A percentile compares a stretch with the other conserved stretches of the same genome.
phyloP scores from a whole-genome alignment of 2,888 invertebrate genomes.

The Troides helena region DNA sequence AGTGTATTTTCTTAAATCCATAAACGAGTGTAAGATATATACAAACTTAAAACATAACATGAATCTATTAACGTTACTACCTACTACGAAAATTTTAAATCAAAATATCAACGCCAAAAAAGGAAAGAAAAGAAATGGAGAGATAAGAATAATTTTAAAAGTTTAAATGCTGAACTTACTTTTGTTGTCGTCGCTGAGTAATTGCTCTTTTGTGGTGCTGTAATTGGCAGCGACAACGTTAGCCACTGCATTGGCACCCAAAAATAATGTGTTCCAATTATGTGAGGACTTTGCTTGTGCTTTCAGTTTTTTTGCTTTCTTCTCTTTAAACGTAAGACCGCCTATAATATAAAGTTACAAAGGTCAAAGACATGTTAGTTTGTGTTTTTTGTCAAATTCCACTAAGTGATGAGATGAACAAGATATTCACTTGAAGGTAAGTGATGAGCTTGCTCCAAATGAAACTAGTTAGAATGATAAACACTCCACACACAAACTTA shows the following conservation, averaged over 20 bases:
- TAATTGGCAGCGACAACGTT: slow-evolving; percentile 93
- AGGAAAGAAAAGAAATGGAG: neutral
- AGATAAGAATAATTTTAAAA: neutral
- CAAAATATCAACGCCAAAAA: neutral
- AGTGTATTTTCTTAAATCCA: too few relatives aligned
- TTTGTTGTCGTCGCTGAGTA: slow-evolving; percentile 73
- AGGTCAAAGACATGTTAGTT: too few relatives aligned
- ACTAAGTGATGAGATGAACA: too few relatives aligned
- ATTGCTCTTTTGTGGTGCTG: slow-evolving; percentile 90
- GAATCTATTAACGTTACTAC: too few relatives aligned
- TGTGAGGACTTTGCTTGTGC: slow-evolving; percentile 87
- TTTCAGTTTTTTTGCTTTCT: slow-evolving; percentile 89
- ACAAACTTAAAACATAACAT: too few relatives aligned
- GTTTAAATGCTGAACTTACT: slow-evolving; percentile 50
- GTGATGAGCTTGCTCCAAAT: too few relatives aligned
- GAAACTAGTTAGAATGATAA: too few relatives aligned
- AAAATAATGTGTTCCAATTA: slow-evolving; percentile 98
- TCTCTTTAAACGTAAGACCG: slow-evolving; percentile 88
- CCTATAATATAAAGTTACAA: slow-evolving; percentile 60
- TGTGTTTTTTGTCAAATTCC: too few relatives aligned
- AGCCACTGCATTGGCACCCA: slow-evolving; percentile 95
- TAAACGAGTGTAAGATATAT: too few relatives aligned
- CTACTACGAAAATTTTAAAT: too few relatives aligned
- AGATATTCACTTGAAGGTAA: too few relatives aligned
- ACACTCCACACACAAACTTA: too few relatives aligned